phyloP scores from a whole-genome alignment of 2,797 vertebrate genomes.

The Novumbra hubbsi region DNA sequence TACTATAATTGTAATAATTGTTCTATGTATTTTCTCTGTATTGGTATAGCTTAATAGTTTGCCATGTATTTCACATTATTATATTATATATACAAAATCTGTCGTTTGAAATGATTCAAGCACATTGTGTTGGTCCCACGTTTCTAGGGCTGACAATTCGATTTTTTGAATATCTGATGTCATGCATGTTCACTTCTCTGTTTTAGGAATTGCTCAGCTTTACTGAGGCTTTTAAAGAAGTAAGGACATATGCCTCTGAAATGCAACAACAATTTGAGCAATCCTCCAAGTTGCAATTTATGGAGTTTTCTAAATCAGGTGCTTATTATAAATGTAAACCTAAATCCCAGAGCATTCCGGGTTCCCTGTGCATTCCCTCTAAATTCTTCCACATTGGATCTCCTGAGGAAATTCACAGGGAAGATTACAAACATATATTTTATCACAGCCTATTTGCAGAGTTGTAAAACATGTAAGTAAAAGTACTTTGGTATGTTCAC shows the following conservation, averaged over 20 bases:
- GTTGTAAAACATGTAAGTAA: too few relatives aligned
- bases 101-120: too few relatives aligned
- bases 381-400: background rate
- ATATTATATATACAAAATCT: too few relatives aligned
- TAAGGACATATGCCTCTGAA: background rate
- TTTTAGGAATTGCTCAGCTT: conserved; percentile 3
- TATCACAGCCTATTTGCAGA: background rate
- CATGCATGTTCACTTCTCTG: background rate
- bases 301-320: background rate
- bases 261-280: conserved; percentile 1
- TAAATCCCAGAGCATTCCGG: background rate
- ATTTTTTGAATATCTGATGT: background rate
- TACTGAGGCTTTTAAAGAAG: background rate
- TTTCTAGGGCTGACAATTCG: too few relatives aligned
- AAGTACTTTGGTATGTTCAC: too few relatives aligned
- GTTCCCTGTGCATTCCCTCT: background rate
- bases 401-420: background rate
- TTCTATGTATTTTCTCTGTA: background rate
- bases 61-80: too few relatives aligned
- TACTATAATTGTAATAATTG: background rate
- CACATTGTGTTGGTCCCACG: too few relatives aligned
- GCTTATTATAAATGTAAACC: background rate
- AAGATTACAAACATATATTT: background rate
- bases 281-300: background rate
- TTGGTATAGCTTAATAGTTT: background rate